Evolutionary conservation across 92 coral and sea anemone species (phyloP).

Genomic region (Metridium senile): DNA sequence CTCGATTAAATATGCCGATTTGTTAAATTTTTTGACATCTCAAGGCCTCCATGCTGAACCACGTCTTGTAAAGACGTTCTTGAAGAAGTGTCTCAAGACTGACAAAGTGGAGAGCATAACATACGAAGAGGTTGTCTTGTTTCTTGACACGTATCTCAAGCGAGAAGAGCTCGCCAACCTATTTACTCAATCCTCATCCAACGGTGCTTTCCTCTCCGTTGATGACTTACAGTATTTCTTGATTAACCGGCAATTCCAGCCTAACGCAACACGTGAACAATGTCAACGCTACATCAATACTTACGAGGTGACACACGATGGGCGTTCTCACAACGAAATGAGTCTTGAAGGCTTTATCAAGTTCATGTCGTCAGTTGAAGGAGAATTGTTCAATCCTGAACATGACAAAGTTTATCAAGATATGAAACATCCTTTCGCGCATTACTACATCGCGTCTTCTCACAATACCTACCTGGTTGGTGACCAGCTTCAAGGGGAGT

Average conservation of each 20-base stretch:
- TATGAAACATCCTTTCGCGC: constrained; percentile 68
- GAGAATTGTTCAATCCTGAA: constrained; percentile 51
- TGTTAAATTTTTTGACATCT: constrained; percentile 38
- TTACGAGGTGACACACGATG: constrained; percentile 53
- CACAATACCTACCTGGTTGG: constrained; percentile 76
- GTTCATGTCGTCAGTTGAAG: constrained; percentile 64
- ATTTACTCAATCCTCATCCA: constrained; percentile 34
- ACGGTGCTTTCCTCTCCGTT: constrained; percentile 33
- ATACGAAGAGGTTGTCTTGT: constrained; percentile 33
- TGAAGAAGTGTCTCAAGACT: constrained; percentile 23
- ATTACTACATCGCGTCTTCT: constrained; percentile 79
- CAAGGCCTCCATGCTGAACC: constrained; percentile 36
- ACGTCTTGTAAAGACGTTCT: constrained; percentile 16
- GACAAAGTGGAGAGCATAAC: background rate
- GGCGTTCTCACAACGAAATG: constrained; percentile 26
- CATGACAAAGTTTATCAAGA: constrained; percentile 73
- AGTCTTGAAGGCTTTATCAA: constrained; percentile 55
- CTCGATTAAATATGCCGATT: constrained; percentile 17
- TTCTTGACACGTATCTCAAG: constrained; percentile 26
- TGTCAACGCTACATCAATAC: constrained; percentile 31
- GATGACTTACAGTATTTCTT: constrained; percentile 55
- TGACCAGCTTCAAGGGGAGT: constrained; percentile 59
- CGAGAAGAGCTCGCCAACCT: constrained; percentile 24
- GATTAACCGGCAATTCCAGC: constrained; percentile 28
- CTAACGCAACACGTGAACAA: constrained; percentile 21